Base-by-base conservation (phyloP, 2,888 invertebrate species). In the Drosophila conformis region DNA sequence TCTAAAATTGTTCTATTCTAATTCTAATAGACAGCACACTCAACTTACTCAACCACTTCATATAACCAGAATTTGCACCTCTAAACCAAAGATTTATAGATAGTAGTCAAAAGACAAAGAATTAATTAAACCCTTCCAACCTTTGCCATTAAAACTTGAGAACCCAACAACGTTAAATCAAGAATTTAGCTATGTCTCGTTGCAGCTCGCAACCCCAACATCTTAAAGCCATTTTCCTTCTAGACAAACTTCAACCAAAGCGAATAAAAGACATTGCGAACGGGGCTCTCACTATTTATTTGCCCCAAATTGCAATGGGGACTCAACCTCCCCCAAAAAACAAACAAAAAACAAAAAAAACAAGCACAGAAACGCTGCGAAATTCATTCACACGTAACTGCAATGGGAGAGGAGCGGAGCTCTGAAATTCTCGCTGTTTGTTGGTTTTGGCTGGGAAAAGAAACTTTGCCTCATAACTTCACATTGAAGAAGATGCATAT, bases 381-480 rank as follows among this genome's bases (percentile, higher is more conserved):
- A 59, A 66, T 62, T 57, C 65, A 82, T 82, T 73, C 77, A 81
- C 72, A 82, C 69, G 46, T 64, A 80, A 46, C 15, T 38, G 59
- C 46, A 53, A 49, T 27, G 78, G 40, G 51, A 60, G 52, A 62
- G 51, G 54, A 57, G 21, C 38, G 42, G 58, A 38, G 33, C 40
- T 40, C 42, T 46, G 76, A 38, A 73, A 49, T 60, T 68, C 40
- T 38, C 15, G 58, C 33, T 57, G 60, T 48, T 61, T 63, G 58
- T 59, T 68, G 59, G 69, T 71, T 71, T 74, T 70, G 60, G 68
- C 52, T 27, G 18, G 65, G 33, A 40, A 62, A 73, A 72, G 85
- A 87, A 89, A 89, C 86, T 86, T 90, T 83, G 83, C 62, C 88
- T 90, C 86, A 87, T 86, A 87, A 87, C 90, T 87, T 88, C 81